Percentiles rank a stretch among this genome's conserved stretches.
These are phyloP conservation scores for Amaurobius ferox DNA, from an alignment of 2,888 invertebrate genomes.

Conservation along the genomic window DNA sequence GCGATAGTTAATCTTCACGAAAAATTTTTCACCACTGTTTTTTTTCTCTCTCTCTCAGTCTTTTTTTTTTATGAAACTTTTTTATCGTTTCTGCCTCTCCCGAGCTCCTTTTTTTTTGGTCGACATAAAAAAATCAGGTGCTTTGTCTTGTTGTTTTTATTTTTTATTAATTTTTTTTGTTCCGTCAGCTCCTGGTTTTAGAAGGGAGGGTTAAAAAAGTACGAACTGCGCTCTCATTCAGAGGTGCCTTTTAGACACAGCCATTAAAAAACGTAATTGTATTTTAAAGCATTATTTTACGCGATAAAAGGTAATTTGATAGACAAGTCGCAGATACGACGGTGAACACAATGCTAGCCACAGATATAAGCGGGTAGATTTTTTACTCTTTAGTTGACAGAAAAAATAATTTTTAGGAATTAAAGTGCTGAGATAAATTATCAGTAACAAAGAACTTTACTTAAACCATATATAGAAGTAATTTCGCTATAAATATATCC, in stretches of 20 bases:
- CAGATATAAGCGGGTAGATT: background rate
- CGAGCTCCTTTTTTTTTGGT: slow-evolving; percentile 33
- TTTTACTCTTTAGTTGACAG: no score
- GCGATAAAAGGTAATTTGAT: slow-evolving; percentile 11
- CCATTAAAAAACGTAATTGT: background rate
- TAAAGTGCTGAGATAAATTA: no score
- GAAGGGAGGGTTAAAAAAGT: slow-evolving; percentile 3
- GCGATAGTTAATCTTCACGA: slow-evolving; percentile 67
- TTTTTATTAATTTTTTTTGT: slow-evolving; percentile 23
- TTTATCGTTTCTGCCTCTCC: slow-evolving; percentile 20
- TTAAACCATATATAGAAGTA: no score
- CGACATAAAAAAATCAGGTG: slow-evolving; percentile 54
- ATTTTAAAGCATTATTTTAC: background rate
- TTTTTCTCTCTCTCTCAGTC: slow-evolving; percentile 2
- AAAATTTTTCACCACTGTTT: slow-evolving; percentile 55
- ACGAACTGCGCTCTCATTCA: slow-evolving; percentile 1
- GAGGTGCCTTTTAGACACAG: background rate
- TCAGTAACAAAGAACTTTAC: no score
- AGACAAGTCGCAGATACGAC: background rate
- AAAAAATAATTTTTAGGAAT: no score
- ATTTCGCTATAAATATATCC: no score
- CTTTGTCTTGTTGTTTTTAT: slow-evolving; percentile 50
- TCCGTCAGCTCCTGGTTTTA: background rate
- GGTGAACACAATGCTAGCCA: background rate
- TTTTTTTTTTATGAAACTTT: slow-evolving; percentile 19